Percentiles rank a stretch among this genome's conserved stretches.
Evolutionary conservation across 2,888 invertebrate genomes (phyloP).

Genomic region (Diachrysia chrysitis): DNA sequence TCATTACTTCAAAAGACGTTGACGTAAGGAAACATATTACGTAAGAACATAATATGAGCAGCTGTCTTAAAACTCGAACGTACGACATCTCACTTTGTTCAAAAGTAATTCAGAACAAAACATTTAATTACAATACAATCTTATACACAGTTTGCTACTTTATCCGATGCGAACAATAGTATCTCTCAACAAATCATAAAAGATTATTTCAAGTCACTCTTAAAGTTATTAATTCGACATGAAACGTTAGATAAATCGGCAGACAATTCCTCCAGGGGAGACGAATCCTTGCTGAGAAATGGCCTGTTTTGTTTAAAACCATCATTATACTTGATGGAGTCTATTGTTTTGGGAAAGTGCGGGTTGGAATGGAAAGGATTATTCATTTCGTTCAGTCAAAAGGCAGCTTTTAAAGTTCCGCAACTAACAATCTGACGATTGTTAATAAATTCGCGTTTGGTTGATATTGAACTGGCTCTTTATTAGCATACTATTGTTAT

Average conservation of each 20-base stretch:
- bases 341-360: constrained; percentile 82
- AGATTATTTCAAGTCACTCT: constrained; percentile 70
- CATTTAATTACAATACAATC: constrained; percentile 44
- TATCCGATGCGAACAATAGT: constrained; percentile 61
- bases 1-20: constrained; percentile 20
- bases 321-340: constrained; percentile 84
- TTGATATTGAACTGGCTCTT: constrained; percentile 49
- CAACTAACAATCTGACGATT: constrained; percentile 74
- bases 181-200: constrained; percentile 60
- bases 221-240: constrained; percentile 74
- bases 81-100: constrained; percentile 29
- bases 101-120: constrained; percentile 48
- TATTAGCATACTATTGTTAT: constrained; percentile 40
- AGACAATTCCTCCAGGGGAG: constrained; percentile 69
- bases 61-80: constrained; percentile 12
- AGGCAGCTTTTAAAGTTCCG: constrained; percentile 68
- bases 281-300: constrained; percentile 71
- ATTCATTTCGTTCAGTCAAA: constrained; percentile 81
- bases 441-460: constrained; percentile 72
- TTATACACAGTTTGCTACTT: constrained; percentile 56
- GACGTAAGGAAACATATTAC: constrained; percentile 19
- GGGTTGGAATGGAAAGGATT: constrained; percentile 82
- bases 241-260: constrained; percentile 72
- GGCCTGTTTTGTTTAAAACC: constrained; percentile 85
- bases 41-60: constrained; percentile 25